Base-by-base conservation (phyloP, 2,113 vertebrate species). In the Gambusia affinis region DNA sequence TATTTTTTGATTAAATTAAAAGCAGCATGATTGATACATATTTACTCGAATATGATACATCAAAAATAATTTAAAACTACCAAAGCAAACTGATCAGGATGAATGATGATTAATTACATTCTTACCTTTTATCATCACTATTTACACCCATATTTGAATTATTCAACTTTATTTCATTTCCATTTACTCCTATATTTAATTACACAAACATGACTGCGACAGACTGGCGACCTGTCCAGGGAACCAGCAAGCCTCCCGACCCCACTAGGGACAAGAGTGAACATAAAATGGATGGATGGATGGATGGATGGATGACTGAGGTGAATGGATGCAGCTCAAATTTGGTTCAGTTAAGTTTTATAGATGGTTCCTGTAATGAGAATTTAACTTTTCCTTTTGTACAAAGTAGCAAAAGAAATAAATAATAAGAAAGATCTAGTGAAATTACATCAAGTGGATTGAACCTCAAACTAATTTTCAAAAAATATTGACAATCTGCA, bases 11-110 rank as follows among this genome's bases (percentile, higher is more conserved):
- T 15, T 75, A 61, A 67, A 8, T 66, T 24, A 54, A 64, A 64
- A 57, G 42, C 65, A 47, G 60, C 19, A 31, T 67, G 64, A 88
- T 80, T 73, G 72, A 78, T 60, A 1, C 22, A 57, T 57, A n/a
- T 57, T 47, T 47, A 47, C 44, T 47, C 24, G 22, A 0, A 57
- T 10, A 2, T 1, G 6, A 54, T 8, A 54, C 19, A 54, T 54
- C 47, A 54, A 22, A 54, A 22, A 22, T 5, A 22, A 54, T 54
- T 19, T 8, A 22, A 51, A 39, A 12, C 37, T 39, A 44, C 7
- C 47, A 24, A 54, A 7, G 24, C 22, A 54, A 54, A 19, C 44
- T 19, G 5, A 54, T 54, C 5, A 5, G 4, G 47, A 54, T 54
- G 4, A 22, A 54, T 24, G 22, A 22, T 54, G 22, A 24, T 19